Evolutionary conservation across 1,140 invertebrate species (phyloP).

Genomic region (Amyelois transitella): DNA sequence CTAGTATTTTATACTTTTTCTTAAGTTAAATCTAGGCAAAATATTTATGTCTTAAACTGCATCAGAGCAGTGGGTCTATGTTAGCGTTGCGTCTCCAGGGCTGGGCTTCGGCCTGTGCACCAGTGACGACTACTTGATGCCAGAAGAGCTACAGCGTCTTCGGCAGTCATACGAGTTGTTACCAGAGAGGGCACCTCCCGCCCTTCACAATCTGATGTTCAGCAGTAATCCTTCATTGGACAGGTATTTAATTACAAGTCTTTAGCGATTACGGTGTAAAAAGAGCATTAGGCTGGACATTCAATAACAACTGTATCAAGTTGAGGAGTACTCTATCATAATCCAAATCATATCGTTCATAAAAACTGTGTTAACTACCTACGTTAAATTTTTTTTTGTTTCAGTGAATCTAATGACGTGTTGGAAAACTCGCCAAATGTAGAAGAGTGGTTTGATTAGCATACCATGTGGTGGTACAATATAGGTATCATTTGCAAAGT

Average conservation of each 20-base stretch:
- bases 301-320: too few relatives aligned
- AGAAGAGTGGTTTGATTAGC: slow-evolving; percentile 71
- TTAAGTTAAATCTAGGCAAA: too few relatives aligned
- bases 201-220: slow-evolving; percentile 93
- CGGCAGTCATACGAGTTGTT: slow-evolving; percentile 89
- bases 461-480: slow-evolving; percentile 1
- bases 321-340: too few relatives aligned
- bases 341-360: too few relatives aligned
- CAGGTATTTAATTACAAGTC: too few relatives aligned
- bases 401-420: slow-evolving; percentile 86
- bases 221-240: slow-evolving; percentile 91
- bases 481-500: not conserved
- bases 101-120: slow-evolving; percentile 63
- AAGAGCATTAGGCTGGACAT: too few relatives aligned
- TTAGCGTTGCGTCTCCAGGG: slow-evolving; percentile 49
- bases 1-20: too few relatives aligned
- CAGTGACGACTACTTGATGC: slow-evolving; percentile 91
- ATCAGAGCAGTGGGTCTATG: slow-evolving; percentile 40
- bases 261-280: too few relatives aligned
- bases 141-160: slow-evolving; percentile 92
- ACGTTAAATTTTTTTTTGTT: slow-evolving; percentile 47
- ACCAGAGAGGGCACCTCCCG: slow-evolving; percentile 89
- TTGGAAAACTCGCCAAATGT: slow-evolving; percentile 83
- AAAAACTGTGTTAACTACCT: too few relatives aligned
- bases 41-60: too few relatives aligned